Conservation (phyloP, 2,888 invertebrate genomes). For the Proisotoma minuta region DNA sequence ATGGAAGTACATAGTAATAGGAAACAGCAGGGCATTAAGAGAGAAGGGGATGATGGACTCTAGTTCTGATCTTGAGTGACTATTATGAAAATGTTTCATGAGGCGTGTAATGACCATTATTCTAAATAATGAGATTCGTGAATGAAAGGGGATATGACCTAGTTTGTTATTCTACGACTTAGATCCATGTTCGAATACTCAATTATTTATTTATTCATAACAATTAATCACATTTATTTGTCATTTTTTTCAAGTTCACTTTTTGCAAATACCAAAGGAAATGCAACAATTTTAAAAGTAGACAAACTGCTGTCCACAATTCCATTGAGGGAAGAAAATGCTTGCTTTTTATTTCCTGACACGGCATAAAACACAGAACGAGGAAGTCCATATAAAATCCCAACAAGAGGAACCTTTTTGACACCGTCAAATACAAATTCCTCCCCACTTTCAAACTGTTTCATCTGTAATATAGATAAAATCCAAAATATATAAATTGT, state of each 20-base stretch:
- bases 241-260: too few relatives aligned
- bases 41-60: background rate
- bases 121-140: conserved; percentile 16
- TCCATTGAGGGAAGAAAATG: background rate
- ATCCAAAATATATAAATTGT: too few relatives aligned
- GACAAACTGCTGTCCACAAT: conserved; percentile 2
- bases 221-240: too few relatives aligned
- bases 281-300: conserved; percentile 6
- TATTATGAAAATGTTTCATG: conserved; percentile 2
- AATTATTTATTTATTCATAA: too few relatives aligned
- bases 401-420: conserved; percentile 9
- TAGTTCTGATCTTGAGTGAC: background rate
- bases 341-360: conserved; percentile 8
- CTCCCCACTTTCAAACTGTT: conserved; percentile 13
- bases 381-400: conserved; percentile 11
- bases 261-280: too few relatives aligned
- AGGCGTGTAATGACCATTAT: background rate
- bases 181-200: too few relatives aligned
- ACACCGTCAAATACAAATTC: conserved; percentile 18
- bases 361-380: conserved; percentile 8
- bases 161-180: too few relatives aligned
- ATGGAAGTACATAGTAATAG: background rate
- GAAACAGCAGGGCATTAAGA: too few relatives aligned
- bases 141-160: conserved; percentile 11
- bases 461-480: conserved; percentile 5